Base-by-base conservation (phyloP, 2,113 vertebrate genomes). In the Amia ocellicauda region DNA sequence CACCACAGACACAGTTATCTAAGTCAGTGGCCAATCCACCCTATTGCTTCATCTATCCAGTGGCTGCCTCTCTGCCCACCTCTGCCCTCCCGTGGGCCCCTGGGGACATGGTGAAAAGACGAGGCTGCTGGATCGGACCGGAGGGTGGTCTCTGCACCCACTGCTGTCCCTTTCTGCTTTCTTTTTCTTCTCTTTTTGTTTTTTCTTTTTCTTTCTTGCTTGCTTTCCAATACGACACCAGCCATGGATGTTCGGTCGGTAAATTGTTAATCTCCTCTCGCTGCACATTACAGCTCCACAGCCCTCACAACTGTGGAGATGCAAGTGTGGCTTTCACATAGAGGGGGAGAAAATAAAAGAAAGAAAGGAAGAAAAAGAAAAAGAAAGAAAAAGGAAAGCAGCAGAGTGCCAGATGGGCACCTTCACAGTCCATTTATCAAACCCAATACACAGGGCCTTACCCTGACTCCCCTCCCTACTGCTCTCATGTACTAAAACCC, bases 381-480 rank as follows among this genome's bases (percentile, higher is more conserved):
- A 79, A 82, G 80, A 84, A 83, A 80, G 73, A 81, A 71, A 82
- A 73, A 81, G 29, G 22, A 19, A 45, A 73, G 80, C 79, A 80
- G 82, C 79, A 85, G 86, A 81, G 83, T 89, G 91, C 91, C 94
- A 98, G 95, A 98, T 98, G 96, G 95, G 92, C 89, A 91, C 88
- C 94, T 98, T 97, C 93, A 96, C 93, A 97, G 93, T 93, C 91
- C 95, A 97, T 96, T 98, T 97, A 94, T 96, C 96, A 98, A 94
- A 94, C 86, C 91, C 84, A 93, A 94, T 92, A 85, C 89, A 71
- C 79, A 2, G 70, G 82, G 80, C 89, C 83, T 80, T 65, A 77
- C 81, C 63, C 49, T 52, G 43, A 41, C 77, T 78, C 86, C 80
- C 88, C 89, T 87, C 87, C 86, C 83, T 85, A 78, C 73, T 88